Evolutionary conservation across 2,888 invertebrate genomes (phyloP).

Genomic region (Aleiodes testaceus): DNA sequence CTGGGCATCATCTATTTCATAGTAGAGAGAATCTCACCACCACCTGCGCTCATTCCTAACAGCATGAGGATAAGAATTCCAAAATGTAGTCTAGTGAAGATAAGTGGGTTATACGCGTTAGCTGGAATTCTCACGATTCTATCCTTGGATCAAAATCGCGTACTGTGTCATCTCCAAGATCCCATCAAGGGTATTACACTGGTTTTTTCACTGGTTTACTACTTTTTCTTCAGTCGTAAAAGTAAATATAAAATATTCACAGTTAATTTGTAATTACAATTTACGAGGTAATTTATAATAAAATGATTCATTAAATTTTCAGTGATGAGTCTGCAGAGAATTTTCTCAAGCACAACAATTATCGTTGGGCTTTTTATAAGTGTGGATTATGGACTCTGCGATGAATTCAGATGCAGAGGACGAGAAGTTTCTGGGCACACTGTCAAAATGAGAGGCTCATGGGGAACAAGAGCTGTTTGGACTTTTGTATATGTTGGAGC

Average conservation of each 20-base stretch:
- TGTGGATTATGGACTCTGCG: conserved; percentile 78
- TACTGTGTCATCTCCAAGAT: conserved; percentile 78
- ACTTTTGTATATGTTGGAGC: conserved; percentile 76
- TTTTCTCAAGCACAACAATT: conserved; percentile 77
- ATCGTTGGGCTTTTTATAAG: conserved; percentile 78
- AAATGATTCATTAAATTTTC: conserved; percentile 52
- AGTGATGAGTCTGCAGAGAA: conserved; percentile 78
- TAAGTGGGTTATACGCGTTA: conserved; percentile 72
- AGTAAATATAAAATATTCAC: conserved; percentile 70
- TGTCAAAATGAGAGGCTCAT: conserved; percentile 63
- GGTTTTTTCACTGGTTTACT: conserved; percentile 76
- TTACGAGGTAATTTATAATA: not conserved
- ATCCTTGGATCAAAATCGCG: conserved; percentile 75
- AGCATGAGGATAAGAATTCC: conserved; percentile 70
- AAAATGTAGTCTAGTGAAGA: conserved; percentile 70
- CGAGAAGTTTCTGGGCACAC: conserved; percentile 64
- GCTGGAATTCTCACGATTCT: conserved; percentile 74
- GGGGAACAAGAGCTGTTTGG: conserved; percentile 76
- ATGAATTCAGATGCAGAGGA: conserved; percentile 78
- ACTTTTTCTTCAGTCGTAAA: conserved; percentile 78
- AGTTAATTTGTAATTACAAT: not conserved
- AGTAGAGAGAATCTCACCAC: conserved; percentile 61
- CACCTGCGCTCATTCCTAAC: conserved; percentile 63
- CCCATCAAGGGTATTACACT: conserved; percentile 77
- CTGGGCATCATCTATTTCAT: conserved; percentile 60